Conservation (phyloP, 1,140 invertebrate species). For the Archivesica marissinica region DNA sequence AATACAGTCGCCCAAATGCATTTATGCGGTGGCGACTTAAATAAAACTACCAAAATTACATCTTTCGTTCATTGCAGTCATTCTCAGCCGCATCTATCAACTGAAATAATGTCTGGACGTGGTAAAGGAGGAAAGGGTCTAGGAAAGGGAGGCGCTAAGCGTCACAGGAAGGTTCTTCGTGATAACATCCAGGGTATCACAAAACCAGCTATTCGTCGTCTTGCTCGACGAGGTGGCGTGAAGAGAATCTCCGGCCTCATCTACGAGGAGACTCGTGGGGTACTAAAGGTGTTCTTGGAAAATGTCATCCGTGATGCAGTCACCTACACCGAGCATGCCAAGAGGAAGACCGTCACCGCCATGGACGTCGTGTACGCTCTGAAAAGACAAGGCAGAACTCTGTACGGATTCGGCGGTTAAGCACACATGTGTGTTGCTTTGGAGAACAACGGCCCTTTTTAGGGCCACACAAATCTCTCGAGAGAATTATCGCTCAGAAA, state of each 20-base stretch:
- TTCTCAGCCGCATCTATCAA: background rate
- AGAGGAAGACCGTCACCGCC: constrained; percentile 92
- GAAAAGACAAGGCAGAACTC: constrained; percentile 91
- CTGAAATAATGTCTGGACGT: constrained; percentile 76
- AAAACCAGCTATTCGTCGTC: constrained; percentile 87
- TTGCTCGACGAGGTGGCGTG: constrained; percentile 90
- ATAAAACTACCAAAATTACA: no score
- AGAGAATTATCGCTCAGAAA: no score
- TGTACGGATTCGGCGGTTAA: constrained; percentile 87
- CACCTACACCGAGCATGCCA: constrained; percentile 93
- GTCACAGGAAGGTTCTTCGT: constrained; percentile 84
- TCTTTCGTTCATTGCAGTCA: no score
- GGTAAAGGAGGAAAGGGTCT: constrained; percentile 82
- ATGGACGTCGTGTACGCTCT: constrained; percentile 95
- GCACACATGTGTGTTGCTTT: background rate
- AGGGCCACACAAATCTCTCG: constrained; percentile 65
- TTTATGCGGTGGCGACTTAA: no score
- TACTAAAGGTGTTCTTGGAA: constrained; percentile 90
- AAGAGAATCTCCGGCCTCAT: constrained; percentile 91
- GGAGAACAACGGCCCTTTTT: constrained; percentile 65
- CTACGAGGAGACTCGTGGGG: constrained; percentile 85
- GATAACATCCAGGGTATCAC: constrained; percentile 93
- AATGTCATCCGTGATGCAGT: constrained; percentile 93
- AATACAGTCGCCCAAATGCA: no score
- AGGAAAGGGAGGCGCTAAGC: constrained; percentile 81